A percentile compares a stretch with the other conserved stretches of the same genome.
Evolutionary conservation across 2,113 vertebrate species (phyloP).

Genomic region (Carassius carassius): DNA sequence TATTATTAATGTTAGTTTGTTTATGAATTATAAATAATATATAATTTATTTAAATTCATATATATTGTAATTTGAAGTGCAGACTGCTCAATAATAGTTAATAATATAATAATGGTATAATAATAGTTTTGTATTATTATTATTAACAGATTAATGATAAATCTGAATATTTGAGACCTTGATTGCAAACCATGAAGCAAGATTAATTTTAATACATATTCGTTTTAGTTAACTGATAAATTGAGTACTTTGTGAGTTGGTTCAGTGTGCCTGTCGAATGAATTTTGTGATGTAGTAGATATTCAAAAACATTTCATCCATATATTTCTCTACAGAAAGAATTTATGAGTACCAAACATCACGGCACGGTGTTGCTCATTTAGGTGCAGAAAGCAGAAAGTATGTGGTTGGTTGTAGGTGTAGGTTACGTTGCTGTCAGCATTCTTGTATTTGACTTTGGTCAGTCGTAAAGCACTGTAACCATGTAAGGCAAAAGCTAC

Average conservation of each 20-base stretch:
- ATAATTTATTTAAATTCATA: neutral
- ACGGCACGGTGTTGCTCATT: neutral
- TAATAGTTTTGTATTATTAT: too few species aligned
- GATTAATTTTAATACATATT: neutral
- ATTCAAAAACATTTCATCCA: neutral
- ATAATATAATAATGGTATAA: neutral
- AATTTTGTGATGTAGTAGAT: neutral
- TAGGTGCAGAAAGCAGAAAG: slow-evolving; percentile 26
- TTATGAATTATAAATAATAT: neutral
- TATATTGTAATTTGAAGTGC: neutral
- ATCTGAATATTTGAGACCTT: neutral
- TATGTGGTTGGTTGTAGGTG: slow-evolving; percentile 38
- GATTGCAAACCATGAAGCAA: too few species aligned
- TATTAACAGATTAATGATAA: neutral
- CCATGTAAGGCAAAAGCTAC: slow-evolving; percentile 67
- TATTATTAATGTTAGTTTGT: neutral
- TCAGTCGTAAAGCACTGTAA: slow-evolving; percentile 15
- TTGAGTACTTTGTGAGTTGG: neutral
- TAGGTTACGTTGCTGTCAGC: slow-evolving; percentile 69
- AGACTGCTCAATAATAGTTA: neutral
- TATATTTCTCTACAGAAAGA: neutral
- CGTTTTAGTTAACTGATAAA: neutral
- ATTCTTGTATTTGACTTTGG: slow-evolving; percentile 59
- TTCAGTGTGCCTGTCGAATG: neutral
- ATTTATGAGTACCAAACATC: neutral